Conservation (phyloP, 2,797 vertebrate genomes). For the Sebastolobus alascanus region DNA sequence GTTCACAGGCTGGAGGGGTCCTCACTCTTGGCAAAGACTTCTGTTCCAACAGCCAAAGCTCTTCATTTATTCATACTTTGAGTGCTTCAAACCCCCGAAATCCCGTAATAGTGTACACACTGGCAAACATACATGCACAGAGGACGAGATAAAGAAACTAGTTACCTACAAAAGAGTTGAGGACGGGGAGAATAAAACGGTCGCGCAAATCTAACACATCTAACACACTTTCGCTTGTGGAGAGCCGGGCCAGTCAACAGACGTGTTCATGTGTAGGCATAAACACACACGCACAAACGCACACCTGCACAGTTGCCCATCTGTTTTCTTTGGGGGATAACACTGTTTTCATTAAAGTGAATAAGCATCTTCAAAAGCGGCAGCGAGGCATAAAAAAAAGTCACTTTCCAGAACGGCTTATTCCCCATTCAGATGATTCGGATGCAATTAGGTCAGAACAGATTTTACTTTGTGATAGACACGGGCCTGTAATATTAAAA, state of each 20-base stretch:
- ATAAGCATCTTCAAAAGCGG: constrained; percentile 77
- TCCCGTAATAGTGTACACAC: constrained; percentile 57
- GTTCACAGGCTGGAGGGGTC: constrained; percentile 72
- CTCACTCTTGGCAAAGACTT: constrained; percentile 68
- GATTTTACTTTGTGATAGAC: constrained; percentile 66
- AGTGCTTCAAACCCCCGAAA: constrained; percentile 73
- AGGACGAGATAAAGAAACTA: constrained; percentile 43
- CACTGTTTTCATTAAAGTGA: constrained; percentile 76
- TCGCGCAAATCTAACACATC: constrained; percentile 47
- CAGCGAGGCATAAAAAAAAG: constrained; percentile 72
- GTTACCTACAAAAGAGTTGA: constrained; percentile 49
- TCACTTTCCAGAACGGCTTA: constrained; percentile 66
- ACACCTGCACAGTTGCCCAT: constrained; percentile 76
- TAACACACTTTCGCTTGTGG: constrained; percentile 42
- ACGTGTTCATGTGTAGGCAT: constrained; percentile 20
- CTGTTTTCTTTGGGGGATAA: constrained; percentile 80
- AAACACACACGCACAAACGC: constrained; percentile 16
- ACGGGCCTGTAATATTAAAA: constrained; percentile 45
- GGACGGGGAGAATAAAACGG: constrained; percentile 37
- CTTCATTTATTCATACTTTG: constrained; percentile 81
- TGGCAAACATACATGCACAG: constrained; percentile 24
- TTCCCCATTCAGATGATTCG: constrained; percentile 72
- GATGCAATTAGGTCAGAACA: constrained; percentile 77
- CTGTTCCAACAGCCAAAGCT: constrained; percentile 68
- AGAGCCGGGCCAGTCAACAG: constrained; percentile 44